A percentile compares a stretch with the other conserved stretches of the same genome.
phyloP scores from a whole-genome alignment of 2,113 vertebrate species.

The Callorhinus ursinus region DNA sequence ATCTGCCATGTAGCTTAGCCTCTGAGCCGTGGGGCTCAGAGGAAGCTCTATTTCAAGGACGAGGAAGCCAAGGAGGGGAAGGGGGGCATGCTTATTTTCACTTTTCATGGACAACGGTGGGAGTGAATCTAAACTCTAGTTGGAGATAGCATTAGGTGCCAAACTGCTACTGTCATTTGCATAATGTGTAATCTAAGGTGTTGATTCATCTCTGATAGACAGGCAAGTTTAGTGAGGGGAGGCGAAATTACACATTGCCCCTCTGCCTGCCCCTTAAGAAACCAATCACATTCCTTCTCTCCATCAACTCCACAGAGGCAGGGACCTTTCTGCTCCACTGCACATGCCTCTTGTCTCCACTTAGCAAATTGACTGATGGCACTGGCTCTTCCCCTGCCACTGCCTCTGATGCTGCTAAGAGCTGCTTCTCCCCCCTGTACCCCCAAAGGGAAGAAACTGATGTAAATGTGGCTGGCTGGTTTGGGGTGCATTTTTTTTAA shows the following conservation, averaged over 20 bases:
- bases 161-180: conserved; percentile 73
- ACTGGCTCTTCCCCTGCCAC: not conserved
- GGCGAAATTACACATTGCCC: conserved; percentile 17
- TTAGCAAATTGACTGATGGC: conserved; percentile 46
- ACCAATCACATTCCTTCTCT: conserved; percentile 34
- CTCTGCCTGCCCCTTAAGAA: conserved; percentile 49
- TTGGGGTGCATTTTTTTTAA: not conserved
- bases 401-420: not conserved
- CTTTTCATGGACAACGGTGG: conserved; percentile 75
- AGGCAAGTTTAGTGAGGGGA: conserved; percentile 30
- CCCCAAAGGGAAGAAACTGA: not conserved
- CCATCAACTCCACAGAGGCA: not conserved
- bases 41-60: conserved; percentile 66
- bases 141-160: conserved; percentile 72
- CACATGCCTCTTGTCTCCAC: conserved; percentile 20
- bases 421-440: not conserved
- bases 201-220: conserved; percentile 77
- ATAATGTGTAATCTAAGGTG: conserved; percentile 68
- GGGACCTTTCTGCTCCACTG: conserved; percentile 40
- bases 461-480: not conserved
- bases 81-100: conserved; percentile 73
- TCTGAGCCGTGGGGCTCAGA: conserved; percentile 67
- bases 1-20: conserved; percentile 74
- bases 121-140: conserved; percentile 75
- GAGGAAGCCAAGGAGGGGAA: conserved; percentile 65